These are phyloP conservation scores for Bombus waltoni DNA, from an alignment of 1,140 invertebrate species.

Conservation along the genomic window DNA sequence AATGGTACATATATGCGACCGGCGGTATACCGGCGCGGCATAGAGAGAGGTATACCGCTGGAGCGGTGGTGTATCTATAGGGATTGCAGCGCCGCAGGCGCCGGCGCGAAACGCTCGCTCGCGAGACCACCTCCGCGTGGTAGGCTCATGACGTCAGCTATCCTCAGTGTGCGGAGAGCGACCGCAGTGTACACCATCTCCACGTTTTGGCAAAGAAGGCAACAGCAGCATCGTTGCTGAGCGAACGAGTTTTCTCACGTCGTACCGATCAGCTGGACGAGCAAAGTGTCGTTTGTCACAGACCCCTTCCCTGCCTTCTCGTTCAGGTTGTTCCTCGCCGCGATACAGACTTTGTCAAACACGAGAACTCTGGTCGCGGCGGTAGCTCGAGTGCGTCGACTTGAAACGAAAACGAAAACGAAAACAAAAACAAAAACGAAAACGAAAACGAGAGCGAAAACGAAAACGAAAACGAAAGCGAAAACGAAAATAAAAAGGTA, in stretches of 20 bases:
- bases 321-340: not conserved
- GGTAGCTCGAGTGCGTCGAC: not conserved
- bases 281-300: not conserved
- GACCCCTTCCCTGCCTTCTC: not conserved
- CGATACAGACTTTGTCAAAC: not conserved
- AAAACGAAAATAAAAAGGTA: not conserved
- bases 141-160: conserved; percentile 81
- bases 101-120: conserved; percentile 75
- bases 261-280: conserved; percentile 42
- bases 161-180: conserved; percentile 81
- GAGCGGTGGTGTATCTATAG: conserved; percentile 58
- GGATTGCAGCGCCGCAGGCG: conserved; percentile 71
- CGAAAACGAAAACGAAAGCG: not conserved
- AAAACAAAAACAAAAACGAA: not conserved
- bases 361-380: not conserved
- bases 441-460: not conserved
- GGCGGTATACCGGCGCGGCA: conserved; percentile 53
- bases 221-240: conserved; percentile 54
- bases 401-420: not conserved
- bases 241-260: conserved; percentile 55
- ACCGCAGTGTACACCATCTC: conserved; percentile 80
- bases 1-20: conserved; percentile 47
- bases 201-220: conserved; percentile 73
- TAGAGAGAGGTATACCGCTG: conserved; percentile 58
- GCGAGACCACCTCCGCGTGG: conserved; percentile 80